These are phyloP conservation scores for Chloebia gouldiae DNA, from an alignment of 2,113 vertebrate species.

Conservation along the genomic window DNA sequence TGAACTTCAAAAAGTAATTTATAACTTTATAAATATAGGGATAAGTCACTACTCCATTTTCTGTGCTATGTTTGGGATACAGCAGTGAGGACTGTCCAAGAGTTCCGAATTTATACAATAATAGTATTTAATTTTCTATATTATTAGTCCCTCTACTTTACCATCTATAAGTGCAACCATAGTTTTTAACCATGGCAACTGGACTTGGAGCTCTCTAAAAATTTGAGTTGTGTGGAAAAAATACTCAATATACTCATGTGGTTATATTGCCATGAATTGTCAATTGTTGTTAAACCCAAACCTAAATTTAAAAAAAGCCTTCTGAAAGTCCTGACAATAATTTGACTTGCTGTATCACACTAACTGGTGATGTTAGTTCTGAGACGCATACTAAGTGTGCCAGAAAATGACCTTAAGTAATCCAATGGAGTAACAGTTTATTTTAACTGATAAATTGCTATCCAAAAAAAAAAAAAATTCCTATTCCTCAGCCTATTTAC, in stretches of 20 bases:
- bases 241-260: neutral
- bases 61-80: neutral
- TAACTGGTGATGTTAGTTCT: neutral
- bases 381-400: neutral
- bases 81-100: neutral
- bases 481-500: neutral
- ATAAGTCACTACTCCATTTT: neutral
- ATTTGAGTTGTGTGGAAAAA: neutral
- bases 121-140: neutral
- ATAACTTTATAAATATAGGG: neutral
- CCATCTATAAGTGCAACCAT: neutral
- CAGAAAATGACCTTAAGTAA: neutral
- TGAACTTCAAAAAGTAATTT: neutral
- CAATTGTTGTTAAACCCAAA: neutral
- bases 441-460: neutral
- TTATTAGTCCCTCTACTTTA: neutral
- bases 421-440: neutral
- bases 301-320: neutral
- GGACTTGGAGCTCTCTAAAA: neutral
- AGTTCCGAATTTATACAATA: neutral
- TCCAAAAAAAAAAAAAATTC: neutral
- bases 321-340: neutral
- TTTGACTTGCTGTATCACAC: neutral
- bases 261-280: neutral
- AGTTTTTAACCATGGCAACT: neutral